These are phyloP conservation scores for Drosophila bipectinata DNA, from an alignment of 1,140 invertebrate genomes.

Conservation along the genomic window DNA sequence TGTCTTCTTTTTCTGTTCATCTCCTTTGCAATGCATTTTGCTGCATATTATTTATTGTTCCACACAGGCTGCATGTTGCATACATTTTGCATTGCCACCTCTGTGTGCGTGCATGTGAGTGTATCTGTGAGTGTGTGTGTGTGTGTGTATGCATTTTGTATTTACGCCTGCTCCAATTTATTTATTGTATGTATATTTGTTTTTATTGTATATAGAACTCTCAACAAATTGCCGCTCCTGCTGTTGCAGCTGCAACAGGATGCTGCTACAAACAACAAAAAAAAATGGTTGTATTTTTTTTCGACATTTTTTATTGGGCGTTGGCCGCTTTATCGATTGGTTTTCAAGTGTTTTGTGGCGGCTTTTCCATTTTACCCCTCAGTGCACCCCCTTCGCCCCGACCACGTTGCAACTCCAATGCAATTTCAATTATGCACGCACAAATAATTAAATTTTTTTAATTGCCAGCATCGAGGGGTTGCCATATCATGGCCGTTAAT, in stretches of 20 bases:
- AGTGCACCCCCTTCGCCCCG: neutral
- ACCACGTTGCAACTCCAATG: slow-evolving; percentile 26
- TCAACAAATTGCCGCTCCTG: slow-evolving; percentile 74
- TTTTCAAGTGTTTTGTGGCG: slow-evolving; percentile 57
- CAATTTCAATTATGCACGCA: slow-evolving; percentile 80
- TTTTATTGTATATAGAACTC: slow-evolving; percentile 79
- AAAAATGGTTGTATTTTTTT: slow-evolving; percentile 32
- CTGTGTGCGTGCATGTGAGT: slow-evolving; percentile 16
- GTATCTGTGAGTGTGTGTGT: slow-evolving; percentile 14
- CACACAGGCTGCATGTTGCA: slow-evolving; percentile 56
- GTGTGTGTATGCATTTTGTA: slow-evolving; percentile 58
- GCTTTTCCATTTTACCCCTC: slow-evolving; percentile 23
- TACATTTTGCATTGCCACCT: slow-evolving; percentile 59
- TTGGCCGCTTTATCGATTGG: slow-evolving; percentile 79
- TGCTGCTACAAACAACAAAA: neutral
- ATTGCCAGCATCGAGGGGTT: slow-evolving; percentile 60
- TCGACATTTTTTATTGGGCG: slow-evolving; percentile 76
- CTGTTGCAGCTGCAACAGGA: slow-evolving; percentile 35
- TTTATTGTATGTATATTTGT: slow-evolving; percentile 81
- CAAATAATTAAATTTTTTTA: slow-evolving; percentile 81
- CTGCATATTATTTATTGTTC: slow-evolving; percentile 69
- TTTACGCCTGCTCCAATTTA: slow-evolving; percentile 81
- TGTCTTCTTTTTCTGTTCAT: slow-evolving; percentile 45
- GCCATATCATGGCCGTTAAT: slow-evolving; percentile 61
- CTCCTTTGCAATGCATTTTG: slow-evolving; percentile 69